Conservation (phyloP, 2,888 invertebrate species). For the Xiphydria camelus region DNA sequence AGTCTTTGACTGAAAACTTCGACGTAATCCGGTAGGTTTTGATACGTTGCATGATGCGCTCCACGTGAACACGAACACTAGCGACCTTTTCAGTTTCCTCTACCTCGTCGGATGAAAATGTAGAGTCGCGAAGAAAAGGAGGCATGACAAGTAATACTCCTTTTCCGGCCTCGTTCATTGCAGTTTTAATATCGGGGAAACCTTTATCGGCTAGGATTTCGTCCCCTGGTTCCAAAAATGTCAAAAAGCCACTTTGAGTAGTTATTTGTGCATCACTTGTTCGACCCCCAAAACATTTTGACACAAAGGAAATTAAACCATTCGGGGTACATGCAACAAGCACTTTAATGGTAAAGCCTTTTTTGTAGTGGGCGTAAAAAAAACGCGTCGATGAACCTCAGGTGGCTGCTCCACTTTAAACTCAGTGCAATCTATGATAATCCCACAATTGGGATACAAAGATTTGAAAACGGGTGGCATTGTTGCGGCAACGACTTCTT, state of each 20-base stretch:
- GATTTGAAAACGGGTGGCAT: conserved; percentile 16
- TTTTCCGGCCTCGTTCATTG: conserved; percentile 8
- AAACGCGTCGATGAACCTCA: conserved; percentile 10
- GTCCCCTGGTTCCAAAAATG: conserved; percentile 9
- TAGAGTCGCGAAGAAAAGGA: conserved; percentile 4
- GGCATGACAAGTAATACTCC: conserved; percentile 16
- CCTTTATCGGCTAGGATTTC: no score
- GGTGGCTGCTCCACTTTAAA: conserved; percentile 18
- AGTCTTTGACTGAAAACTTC: neutral
- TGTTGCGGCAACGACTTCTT: conserved; percentile 13
- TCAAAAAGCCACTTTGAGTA: neutral
- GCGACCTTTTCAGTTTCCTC: conserved; percentile 7
- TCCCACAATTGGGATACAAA: conserved; percentile 13
- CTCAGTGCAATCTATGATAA: conserved; percentile 23
- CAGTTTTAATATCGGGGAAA: no score
- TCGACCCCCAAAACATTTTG: neutral
- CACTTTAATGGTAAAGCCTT: no score
- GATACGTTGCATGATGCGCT: conserved; percentile 1
- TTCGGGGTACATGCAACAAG: conserved; percentile 17
- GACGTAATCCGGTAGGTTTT: neutral
- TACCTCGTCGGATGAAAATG: conserved; percentile 8
- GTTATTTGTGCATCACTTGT: conserved; percentile 8
- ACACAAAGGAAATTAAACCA: conserved; percentile 20
- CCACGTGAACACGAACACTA: conserved; percentile 1
- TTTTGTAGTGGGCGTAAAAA: conserved; percentile 22